Percentiles rank a stretch among this genome's conserved stretches.
Evolutionary conservation across 2,797 vertebrate species (phyloP).

Genomic region (Enteromius mattozi): DNA sequence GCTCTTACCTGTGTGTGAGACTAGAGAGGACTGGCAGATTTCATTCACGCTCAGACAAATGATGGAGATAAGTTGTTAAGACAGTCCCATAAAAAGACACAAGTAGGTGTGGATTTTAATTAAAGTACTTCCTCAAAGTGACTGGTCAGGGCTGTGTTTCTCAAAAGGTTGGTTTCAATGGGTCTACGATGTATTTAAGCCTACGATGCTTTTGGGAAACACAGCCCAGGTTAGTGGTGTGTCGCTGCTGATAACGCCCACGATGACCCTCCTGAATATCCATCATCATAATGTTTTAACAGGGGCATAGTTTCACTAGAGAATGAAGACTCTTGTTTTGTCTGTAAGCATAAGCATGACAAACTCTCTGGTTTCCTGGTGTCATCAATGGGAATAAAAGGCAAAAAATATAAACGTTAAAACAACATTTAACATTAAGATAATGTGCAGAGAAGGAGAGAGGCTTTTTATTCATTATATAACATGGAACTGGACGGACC

Average conservation of each 20-base stretch:
- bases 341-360: no score
- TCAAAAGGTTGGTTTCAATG: no score
- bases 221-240: background rate
- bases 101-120: background rate
- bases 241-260: background rate
- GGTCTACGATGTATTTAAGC: no score
- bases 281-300: background rate
- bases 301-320: background rate
- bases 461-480: background rate
- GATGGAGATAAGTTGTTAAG: slow-evolving; percentile 20
- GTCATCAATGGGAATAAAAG: background rate
- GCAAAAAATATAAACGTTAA: background rate
- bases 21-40: background rate
- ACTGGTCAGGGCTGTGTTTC: background rate
- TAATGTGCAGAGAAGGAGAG: background rate
- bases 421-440: background rate
- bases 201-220: no score
- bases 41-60: background rate
- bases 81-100: background rate
- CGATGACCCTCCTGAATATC: background rate
- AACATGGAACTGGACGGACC: background rate
- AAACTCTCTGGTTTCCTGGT: background rate
- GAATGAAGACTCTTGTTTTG: background rate
- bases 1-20: background rate
- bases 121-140: background rate